Evolutionary conservation across 2,888 invertebrate genomes (phyloP).

Genomic region (Nymphalis polychloros): DNA sequence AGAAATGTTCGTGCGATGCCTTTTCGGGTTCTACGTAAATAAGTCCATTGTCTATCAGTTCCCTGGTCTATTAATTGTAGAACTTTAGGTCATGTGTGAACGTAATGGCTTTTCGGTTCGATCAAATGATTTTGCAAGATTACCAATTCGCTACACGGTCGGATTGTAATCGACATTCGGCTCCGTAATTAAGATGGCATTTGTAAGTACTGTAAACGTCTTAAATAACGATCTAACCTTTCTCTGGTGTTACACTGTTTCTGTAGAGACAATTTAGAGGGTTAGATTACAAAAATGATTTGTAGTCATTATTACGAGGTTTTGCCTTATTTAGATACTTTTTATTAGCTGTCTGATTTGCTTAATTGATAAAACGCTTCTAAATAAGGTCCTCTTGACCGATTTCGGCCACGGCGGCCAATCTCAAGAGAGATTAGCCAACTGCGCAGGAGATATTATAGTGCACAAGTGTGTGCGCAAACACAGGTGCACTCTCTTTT

Average conservation of each 20-base stretch:
- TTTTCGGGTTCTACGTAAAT: constrained; percentile 59
- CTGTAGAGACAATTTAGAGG: constrained; percentile 3
- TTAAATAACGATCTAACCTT: constrained; percentile 37
- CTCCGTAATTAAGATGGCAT: constrained; percentile 39
- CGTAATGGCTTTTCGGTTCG: constrained; percentile 29
- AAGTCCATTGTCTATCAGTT: constrained; percentile 53
- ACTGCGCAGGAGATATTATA: too few relatives aligned
- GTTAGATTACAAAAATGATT: background rate
- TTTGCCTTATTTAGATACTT: too few relatives aligned
- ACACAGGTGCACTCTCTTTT: too few relatives aligned
- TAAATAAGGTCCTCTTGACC: too few relatives aligned
- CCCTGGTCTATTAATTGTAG: constrained; percentile 45
- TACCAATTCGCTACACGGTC: constrained; percentile 30
- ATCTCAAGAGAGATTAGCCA: too few relatives aligned
- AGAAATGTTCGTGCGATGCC: constrained; percentile 59
- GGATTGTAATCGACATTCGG: constrained; percentile 26
- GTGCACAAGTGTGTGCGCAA: too few relatives aligned
- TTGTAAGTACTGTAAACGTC: constrained; percentile 34
- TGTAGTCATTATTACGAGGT: background rate
- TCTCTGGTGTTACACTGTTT: constrained; percentile 36
- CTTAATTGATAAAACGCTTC: too few relatives aligned
- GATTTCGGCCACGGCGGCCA: too few relatives aligned
- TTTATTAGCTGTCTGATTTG: too few relatives aligned
- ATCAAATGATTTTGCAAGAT: constrained; percentile 32
- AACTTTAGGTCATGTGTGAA: constrained; percentile 41